Conservation (phyloP, 1,140 invertebrate species). For the Wiebesia pumilae region DNA sequence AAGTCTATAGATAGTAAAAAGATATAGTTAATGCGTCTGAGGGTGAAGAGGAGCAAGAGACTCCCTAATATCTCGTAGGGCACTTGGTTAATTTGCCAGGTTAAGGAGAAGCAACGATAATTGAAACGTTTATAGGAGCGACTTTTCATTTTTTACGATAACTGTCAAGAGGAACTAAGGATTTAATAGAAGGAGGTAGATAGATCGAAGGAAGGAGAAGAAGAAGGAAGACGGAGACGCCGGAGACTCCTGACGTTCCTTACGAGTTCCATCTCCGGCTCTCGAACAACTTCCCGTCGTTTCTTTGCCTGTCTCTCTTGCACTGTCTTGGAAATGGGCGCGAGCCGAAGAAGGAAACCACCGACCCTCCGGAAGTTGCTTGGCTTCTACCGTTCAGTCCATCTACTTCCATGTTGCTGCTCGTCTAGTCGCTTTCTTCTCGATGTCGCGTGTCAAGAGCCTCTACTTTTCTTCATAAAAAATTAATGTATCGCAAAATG, state of each 20-base stretch:
- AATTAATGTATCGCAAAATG: not conserved
- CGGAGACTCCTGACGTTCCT: slow-evolving; percentile 51
- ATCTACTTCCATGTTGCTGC: not conserved
- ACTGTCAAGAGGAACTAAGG: not conserved
- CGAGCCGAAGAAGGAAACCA: slow-evolving; percentile 6
- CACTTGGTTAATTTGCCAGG: slow-evolving; percentile 20
- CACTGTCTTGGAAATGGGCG: slow-evolving; percentile 55
- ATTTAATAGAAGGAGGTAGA: not conserved
- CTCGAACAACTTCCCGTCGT: slow-evolving; percentile 61
- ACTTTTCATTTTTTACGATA: slow-evolving; percentile 57
- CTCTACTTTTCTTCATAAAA: not conserved
- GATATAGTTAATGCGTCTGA: not conserved
- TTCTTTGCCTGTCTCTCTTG: slow-evolving; percentile 49
- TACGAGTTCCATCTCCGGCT: slow-evolving; percentile 62
- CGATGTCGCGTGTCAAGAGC: not conserved
- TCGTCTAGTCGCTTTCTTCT: not conserved
- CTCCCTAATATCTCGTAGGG: slow-evolving; percentile 17
- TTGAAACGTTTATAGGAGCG: slow-evolving; percentile 61
- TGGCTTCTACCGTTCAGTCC: not conserved
- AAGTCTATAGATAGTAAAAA: not conserved
- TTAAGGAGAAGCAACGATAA: slow-evolving; percentile 51
- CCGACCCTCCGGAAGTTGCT: slow-evolving; percentile 43
- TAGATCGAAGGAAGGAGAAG: not conserved
- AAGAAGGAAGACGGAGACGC: not conserved
- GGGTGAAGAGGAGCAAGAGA: not conserved